Base-by-base conservation (phyloP, 2,797 vertebrate genomes). In the Notolabrus celidotus region DNA sequence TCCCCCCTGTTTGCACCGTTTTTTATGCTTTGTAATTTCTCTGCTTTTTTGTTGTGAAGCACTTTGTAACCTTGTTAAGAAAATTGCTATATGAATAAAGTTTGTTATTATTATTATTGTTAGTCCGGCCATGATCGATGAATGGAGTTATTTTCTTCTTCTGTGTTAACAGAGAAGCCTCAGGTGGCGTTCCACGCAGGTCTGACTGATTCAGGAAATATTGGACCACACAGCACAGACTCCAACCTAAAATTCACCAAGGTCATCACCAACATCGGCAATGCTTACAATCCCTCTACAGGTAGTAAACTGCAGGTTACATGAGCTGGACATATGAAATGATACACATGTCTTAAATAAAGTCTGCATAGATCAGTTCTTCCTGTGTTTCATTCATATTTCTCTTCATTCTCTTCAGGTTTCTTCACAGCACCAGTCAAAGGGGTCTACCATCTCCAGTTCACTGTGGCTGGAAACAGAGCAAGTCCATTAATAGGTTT, bases 181-280 rank as follows among this genome's bases (percentile, higher is more conserved):
- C 41, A 56, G 43, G 46, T 56, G 46, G 60, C 47, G 20, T 64
- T 75, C 46, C 68, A 38, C 41, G 9, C 60, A 23, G 66, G 53
- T 22, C 41, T 67, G 25, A 23, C 1, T 19, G 1, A 23, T 29
- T 1, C 14, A 17, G 23, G 46, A 46, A 0, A 2, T 6, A 1
- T 34, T 25, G 49, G 41, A 20, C 31, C 56, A 14, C 22, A 19
- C 38, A 9, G 29, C 29, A 10, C 22, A 1, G 23, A 43, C 9
- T 2, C 23, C 22, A 54, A 15, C 31, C 74, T 67, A 9, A 61
- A 46, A 71, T 71, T 20, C 67, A 66, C 22, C 61, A 77, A 66
- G 23, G 51, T 71, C 43, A 71, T 61, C 62, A 66, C 60, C 42
- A 77, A 61, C 56, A 38, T 41, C 25, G 61, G 74, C 36, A 61